Base-by-base conservation (phyloP, 2,113 vertebrate species). In the Melanerpes aurifrons region DNA sequence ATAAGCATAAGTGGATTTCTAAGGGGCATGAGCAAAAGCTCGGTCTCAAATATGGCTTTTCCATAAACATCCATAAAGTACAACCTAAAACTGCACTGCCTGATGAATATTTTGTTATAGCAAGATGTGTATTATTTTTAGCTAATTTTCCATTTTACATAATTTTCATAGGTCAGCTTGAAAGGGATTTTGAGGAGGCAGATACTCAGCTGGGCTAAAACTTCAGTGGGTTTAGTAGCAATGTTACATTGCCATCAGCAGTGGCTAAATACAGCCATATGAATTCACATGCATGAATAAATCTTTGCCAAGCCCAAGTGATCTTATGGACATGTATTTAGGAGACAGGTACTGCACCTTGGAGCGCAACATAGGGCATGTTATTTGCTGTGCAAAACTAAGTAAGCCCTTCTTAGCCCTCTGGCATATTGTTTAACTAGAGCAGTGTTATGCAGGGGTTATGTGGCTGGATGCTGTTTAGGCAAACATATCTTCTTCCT, bases 401-500 rank as follows among this genome's bases (percentile, higher is more conserved):
- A 25, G 20, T 1, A 75, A 78, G 79, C 83, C 77, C 86, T 86
- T 77, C 86, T 72, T 61, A 90, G 95, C 50, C 4, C 93, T 91
- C 74, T 59, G 81, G 85, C 85, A 45, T 75, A 67, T 79, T 97
- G 87, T 97, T 97, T 97, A 74, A 95, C 77, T 43, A 94, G 71
- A 82, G 89, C 58, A 0, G 70, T 95, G 94, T 93, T 96, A 86
- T 5, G 0, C 88, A 40, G 92, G 86, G 96, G 89, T 96, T 94
- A 91, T 93, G 92, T 94, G 95, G 19, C 93, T 95, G 82, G 90
- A 92, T 82, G 92, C 91, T 81, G n/a, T 88, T 92, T 88, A 83
- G 90, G 94, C 96, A 97, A 97, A 97, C 96, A 97, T 97, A 94
- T 93, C 96, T 95, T 86, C 86, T 92, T 96, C 86, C 62, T 82